phyloP scores from a whole-genome alignment of 2,888 invertebrate species.

The Monopis laevigella region DNA sequence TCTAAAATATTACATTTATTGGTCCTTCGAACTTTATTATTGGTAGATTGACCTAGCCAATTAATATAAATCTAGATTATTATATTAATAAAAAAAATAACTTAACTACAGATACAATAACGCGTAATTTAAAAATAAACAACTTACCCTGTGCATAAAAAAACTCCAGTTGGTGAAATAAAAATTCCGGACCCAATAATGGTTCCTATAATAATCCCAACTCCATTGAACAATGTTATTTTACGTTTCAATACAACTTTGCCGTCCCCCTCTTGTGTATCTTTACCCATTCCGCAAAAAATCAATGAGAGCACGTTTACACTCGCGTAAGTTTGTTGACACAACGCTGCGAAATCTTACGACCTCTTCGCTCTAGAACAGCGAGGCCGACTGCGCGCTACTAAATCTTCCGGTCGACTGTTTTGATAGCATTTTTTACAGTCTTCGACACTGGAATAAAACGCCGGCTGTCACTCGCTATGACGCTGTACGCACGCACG shows the following conservation, averaged over 20 bases:
- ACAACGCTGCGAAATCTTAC: not conserved
- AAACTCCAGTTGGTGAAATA: constrained; percentile 87
- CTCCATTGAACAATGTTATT: constrained; percentile 86
- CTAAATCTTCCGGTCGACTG: constrained; percentile 37
- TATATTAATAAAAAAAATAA: too few relatives aligned
- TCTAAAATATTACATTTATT: too few relatives aligned
- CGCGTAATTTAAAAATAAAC: constrained; percentile 18
- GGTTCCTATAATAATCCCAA: constrained; percentile 87
- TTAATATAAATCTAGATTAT: too few relatives aligned
- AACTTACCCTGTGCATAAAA: constrained; percentile 69
- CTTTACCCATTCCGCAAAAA: constrained; percentile 58
- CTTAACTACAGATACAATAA: too few relatives aligned
- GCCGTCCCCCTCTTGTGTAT: constrained; percentile 47
- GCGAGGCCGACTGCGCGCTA: constrained; percentile 25
- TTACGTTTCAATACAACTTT: constrained; percentile 81
- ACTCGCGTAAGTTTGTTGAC: not conserved
- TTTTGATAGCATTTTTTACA: constrained; percentile 52
- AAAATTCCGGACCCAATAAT: constrained; percentile 94
- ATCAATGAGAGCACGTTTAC: constrained; percentile 38
- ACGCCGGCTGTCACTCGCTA: constrained; percentile 11
- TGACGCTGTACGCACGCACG: not conserved
- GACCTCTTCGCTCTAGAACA: constrained; percentile 4
- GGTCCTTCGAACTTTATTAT: too few relatives aligned
- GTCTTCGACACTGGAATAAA: constrained; percentile 41
- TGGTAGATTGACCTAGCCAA: too few relatives aligned